Conservation (phyloP, 1,140 invertebrate species). For the Diploscapter pachys region DNA sequence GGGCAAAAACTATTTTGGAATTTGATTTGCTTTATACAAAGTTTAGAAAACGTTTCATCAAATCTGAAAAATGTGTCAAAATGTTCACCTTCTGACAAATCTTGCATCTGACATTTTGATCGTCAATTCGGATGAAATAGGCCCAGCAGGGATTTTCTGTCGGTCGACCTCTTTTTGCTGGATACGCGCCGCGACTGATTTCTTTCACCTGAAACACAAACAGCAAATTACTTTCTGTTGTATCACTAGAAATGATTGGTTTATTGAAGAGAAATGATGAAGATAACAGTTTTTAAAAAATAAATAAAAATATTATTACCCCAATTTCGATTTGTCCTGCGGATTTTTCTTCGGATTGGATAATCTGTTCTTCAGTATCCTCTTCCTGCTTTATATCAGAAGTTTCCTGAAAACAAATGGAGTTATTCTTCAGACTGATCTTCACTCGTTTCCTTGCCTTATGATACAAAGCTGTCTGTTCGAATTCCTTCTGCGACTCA, state of each 20-base stretch:
- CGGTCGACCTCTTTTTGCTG: slow-evolving; percentile 24
- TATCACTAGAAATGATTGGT: no score
- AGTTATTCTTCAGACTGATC: no score
- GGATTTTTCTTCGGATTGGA: slow-evolving; percentile 4
- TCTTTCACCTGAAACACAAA: no score
- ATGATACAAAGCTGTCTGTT: slow-evolving; percentile 5
- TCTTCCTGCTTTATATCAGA: neutral
- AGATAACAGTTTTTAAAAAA: no score
- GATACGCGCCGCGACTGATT: neutral
- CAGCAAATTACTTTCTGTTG: no score
- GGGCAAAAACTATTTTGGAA: neutral
- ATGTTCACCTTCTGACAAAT: slow-evolving; percentile 25
- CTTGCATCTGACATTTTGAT: slow-evolving; percentile 26
- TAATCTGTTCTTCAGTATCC: slow-evolving; percentile 5
- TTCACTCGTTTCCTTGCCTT: neutral
- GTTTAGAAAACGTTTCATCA: neutral
- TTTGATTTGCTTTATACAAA: neutral
- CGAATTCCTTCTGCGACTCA: neutral
- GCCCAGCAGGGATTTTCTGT: slow-evolving; percentile 32
- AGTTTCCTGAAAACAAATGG: no score
- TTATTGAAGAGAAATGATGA: no score
- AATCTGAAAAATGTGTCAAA: neutral
- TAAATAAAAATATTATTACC: neutral
- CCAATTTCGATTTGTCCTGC: slow-evolving; percentile 3
- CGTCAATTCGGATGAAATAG: slow-evolving; percentile 26